Evolutionary conservation across 2,113 vertebrate species (phyloP).

Genomic region (Numida meleagris): DNA sequence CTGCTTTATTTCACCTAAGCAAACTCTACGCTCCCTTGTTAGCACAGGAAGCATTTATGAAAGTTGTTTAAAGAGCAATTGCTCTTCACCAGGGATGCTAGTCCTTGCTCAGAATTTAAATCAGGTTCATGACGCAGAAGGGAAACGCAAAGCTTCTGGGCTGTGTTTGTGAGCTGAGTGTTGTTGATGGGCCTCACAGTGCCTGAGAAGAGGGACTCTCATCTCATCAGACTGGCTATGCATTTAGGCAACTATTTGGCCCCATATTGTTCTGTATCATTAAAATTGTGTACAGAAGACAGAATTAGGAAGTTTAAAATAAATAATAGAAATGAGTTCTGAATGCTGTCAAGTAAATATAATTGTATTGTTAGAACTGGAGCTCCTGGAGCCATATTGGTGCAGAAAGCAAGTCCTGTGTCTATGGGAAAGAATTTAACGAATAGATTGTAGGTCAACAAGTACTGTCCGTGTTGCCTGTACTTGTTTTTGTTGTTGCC

Average conservation of each 20-base stretch:
- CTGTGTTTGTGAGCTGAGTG: background rate
- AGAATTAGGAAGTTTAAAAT: conserved; percentile 30
- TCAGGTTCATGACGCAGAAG: background rate
- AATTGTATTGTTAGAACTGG: conserved; percentile 4
- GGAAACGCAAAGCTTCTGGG: background rate
- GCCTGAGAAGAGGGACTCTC: background rate
- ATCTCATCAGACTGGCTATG: background rate
- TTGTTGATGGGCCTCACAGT: background rate
- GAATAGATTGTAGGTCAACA: background rate
- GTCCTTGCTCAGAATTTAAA: conserved; percentile 60
- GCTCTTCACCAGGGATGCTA: background rate
- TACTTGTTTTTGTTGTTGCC: conserved; percentile 7
- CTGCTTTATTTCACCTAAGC: conserved; percentile 66
- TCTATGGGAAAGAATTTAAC: background rate
- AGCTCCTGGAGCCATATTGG: conserved; percentile 4
- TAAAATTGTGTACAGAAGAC: background rate
- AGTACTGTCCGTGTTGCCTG: background rate
- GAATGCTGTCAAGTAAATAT: conserved; percentile 26
- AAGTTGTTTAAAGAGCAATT: conserved; percentile 64
- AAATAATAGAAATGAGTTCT: background rate
- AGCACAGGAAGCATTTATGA: conserved; percentile 53
- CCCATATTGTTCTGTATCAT: background rate
- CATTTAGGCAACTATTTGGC: background rate
- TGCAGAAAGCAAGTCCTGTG: background rate
- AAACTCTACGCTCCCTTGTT: conserved; percentile 44